Percentiles rank a stretch among this genome's conserved stretches.
Evolutionary conservation across 2,888 invertebrate species (phyloP).

Genomic region (Seladonia tumulorum): DNA sequence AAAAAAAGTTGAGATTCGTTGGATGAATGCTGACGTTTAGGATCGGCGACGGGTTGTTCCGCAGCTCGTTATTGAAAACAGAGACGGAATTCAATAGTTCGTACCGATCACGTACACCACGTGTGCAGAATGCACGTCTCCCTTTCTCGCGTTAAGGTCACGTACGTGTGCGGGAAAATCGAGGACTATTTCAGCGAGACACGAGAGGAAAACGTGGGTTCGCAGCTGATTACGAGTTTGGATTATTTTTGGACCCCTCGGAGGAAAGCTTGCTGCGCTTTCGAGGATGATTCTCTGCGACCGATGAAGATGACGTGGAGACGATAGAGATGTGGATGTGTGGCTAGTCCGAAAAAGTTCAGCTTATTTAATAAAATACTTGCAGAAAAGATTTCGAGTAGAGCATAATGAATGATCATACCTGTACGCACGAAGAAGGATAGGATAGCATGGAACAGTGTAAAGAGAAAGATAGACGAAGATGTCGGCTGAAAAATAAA

Average conservation of each 20-base stretch:
- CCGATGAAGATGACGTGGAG: not conserved
- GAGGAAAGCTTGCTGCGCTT: not conserved
- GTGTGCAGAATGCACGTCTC: slow-evolving; percentile 75
- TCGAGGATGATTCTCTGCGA: not conserved
- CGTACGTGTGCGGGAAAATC: slow-evolving; percentile 56
- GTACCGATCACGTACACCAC: slow-evolving; percentile 75
- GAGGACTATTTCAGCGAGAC: slow-evolving; percentile 25
- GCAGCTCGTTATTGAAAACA: slow-evolving; percentile 33
- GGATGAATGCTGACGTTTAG: not conserved
- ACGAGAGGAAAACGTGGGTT: slow-evolving; percentile 6
- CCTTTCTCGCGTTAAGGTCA: slow-evolving; percentile 61
- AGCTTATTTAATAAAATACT: not conserved
- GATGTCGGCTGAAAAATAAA: not conserved
- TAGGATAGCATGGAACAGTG: not conserved
- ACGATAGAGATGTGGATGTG: not conserved
- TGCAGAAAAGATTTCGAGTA: not conserved
- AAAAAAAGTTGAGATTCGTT: too few species aligned
- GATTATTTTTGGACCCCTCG: slow-evolving; percentile 34
- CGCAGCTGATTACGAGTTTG: slow-evolving; percentile 13
- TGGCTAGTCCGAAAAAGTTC: not conserved
- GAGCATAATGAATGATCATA: not conserved
- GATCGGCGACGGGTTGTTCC: not conserved
- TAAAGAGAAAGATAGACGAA: slow-evolving; percentile 6
- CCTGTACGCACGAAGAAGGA: not conserved
- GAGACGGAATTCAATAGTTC: slow-evolving; percentile 49